Base-by-base conservation (phyloP, 2,888 invertebrate species). In the Diloba caeruleocephala region DNA sequence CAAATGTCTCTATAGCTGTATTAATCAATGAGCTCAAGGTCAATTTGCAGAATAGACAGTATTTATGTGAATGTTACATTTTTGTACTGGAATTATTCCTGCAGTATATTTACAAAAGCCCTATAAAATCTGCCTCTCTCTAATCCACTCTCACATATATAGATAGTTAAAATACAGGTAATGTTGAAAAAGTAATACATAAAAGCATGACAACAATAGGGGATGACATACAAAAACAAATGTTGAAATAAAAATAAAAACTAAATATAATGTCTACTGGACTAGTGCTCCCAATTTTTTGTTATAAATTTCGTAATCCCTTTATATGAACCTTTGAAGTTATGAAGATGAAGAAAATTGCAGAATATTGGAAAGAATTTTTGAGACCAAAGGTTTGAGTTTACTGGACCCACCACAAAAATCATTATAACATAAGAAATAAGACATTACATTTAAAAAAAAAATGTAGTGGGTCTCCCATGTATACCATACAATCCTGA, bases 91-190 rank as follows among this genome's bases (percentile, higher is more conserved):
- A n/a, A n/a, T n/a, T n/a, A n/a, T n/a, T n/a, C n/a, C n/a, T n/a
- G n/a, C n/a, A n/a, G n/a, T n/a, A n/a, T n/a, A n/a, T n/a, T n/a
- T 3, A 23, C 8, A 25, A 25, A 10, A 7, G 7, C 8, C 7
- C 7, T 3, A 37, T 26, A 15, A 3, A 36, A 13, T 25, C n/a
- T 25, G 25, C 2, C 25, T 13, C 19, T 19, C 32, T 7, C 12
- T 48, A 64, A 43, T 53, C 67, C 46, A 46, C 62, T 62, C 42
- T 66, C 53, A 62, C 66, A 61, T 31, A 57, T 23, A 36, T 19
- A 7, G n/a, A n/a, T n/a, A n/a, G n/a, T n/a, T 39, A 25, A 23
- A 6, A 19, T 25, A 36, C 7, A 34, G 8, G 43, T 36, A 55
- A 31, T 36, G 12, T n/a, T n/a, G n/a, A n/a, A n/a, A 4, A 2